A percentile compares a stretch with the other conserved stretches of the same genome.
Conservation (phyloP, 2,797 vertebrate genomes). For the Sebastes steindachneri region DNA sequence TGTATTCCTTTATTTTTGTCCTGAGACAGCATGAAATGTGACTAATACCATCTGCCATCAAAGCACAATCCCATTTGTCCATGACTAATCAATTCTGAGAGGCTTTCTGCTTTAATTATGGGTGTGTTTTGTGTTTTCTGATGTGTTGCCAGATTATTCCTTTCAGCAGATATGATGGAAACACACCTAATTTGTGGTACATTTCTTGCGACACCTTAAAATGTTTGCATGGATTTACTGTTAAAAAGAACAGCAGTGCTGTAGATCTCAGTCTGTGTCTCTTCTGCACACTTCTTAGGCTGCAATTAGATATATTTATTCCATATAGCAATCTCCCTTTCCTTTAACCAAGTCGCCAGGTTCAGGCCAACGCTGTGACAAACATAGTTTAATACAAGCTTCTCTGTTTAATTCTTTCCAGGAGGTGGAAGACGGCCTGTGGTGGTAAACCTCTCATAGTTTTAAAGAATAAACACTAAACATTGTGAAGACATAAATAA, state of each 20-base stretch:
- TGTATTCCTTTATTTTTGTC: background rate
- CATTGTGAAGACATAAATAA: slow-evolving; percentile 67
- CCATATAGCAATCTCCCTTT: background rate
- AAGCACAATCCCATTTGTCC: background rate
- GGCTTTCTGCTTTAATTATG: background rate
- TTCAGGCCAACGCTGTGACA: slow-evolving; percentile 24
- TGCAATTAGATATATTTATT: background rate
- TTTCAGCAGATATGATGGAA: background rate
- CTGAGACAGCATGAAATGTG: background rate
- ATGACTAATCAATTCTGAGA: background rate
- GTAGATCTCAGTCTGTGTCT: background rate
- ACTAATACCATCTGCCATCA: background rate
- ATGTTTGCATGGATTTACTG: background rate
- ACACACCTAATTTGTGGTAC: background rate
- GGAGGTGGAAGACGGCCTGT: slow-evolving; percentile 48
- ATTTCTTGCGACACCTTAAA: background rate
- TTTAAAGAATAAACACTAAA: slow-evolving; percentile 70
- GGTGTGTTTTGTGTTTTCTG: background rate
- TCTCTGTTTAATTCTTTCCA: slow-evolving; percentile 64
- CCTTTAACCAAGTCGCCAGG: background rate
- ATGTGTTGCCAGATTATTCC: background rate
- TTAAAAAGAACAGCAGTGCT: background rate
- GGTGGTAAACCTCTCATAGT: slow-evolving; percentile 57
- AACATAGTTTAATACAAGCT: slow-evolving; percentile 13
- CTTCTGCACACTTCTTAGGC: background rate